Evolutionary conservation across 2,888 invertebrate genomes (phyloP).

Genomic region (Cecidostiba fungosa): DNA sequence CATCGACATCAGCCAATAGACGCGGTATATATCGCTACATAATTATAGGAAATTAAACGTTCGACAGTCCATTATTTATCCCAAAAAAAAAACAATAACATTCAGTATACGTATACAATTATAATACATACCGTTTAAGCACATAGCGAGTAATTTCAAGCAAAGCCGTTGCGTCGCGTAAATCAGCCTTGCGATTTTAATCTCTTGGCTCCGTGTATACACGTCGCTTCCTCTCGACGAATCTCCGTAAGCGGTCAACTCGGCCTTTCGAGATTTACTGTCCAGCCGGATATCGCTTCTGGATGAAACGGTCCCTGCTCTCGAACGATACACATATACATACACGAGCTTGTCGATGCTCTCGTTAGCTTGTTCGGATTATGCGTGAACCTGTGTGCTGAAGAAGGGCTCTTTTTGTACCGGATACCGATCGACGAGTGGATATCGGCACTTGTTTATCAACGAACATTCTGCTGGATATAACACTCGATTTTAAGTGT

Average conservation of each 20-base stretch:
- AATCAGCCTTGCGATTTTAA: slow-evolving; percentile 31
- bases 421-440: neutral
- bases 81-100: no score
- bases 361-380: slow-evolving; percentile 9
- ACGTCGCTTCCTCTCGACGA: slow-evolving; percentile 40
- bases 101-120: no score
- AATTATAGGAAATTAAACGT: no score
- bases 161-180: neutral
- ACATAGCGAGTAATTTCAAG: neutral
- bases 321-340: neutral
- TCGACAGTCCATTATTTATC: no score
- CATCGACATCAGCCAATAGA: neutral
- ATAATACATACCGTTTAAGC: no score
- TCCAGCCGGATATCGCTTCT: slow-evolving; percentile 10
- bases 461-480: neutral
- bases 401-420: neutral
- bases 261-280: slow-evolving; percentile 26
- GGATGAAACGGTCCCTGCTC: neutral
- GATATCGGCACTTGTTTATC: neutral
- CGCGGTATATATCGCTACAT: no score
- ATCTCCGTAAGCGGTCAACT: neutral
- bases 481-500: neutral
- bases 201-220: neutral
- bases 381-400: neutral
- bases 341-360: neutral